Conservation (phyloP, 2,797 vertebrate genomes). For the Lophotriccus pileatus region DNA sequence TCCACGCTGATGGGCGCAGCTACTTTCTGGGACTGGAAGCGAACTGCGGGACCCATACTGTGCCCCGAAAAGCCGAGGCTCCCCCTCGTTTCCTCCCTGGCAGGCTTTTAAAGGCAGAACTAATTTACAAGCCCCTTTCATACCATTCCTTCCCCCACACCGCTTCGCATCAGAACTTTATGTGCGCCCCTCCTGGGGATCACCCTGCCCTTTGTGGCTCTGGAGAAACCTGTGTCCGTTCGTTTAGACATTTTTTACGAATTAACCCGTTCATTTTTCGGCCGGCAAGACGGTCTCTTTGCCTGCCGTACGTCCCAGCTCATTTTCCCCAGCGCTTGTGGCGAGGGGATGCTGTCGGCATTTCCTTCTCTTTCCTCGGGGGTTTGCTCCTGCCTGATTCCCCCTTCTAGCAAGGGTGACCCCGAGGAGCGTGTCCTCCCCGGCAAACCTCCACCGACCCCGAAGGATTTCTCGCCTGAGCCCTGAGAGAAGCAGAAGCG, state of each 20-base stretch:
- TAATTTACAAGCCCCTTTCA: not conserved
- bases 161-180: fast-evolving
- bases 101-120: not conserved
- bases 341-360: fast-evolving
- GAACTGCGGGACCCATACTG: not conserved
- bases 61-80: not conserved
- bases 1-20: not conserved
- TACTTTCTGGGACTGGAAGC: not conserved
- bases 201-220: not conserved
- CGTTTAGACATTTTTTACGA: not conserved
- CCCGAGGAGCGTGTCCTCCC: not conserved
- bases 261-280: not conserved
- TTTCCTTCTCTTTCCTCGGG: not conserved
- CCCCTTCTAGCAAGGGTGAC: not conserved
- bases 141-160: not conserved
- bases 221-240: not conserved
- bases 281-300: not conserved
- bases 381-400: not conserved
- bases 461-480: not conserved
- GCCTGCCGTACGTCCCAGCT: not conserved
- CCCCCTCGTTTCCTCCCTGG: not conserved
- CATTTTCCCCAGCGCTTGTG: not conserved
- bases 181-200: too few species aligned
- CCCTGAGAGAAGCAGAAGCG: not conserved
- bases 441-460: fast-evolving